phyloP scores from a whole-genome alignment of 2,797 vertebrate species.

The Neopelma chrysocephalum region DNA sequence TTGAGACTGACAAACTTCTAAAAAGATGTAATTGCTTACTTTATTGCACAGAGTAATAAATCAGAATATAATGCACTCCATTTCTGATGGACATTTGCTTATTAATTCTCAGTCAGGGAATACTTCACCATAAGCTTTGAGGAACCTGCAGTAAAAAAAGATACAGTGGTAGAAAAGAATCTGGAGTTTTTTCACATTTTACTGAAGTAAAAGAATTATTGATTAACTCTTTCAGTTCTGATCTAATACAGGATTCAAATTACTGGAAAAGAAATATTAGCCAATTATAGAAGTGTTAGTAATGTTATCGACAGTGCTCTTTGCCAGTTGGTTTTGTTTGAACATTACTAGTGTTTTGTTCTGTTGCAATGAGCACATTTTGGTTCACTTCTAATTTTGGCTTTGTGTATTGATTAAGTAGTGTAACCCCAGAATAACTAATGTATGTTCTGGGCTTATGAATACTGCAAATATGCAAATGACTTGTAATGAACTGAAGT shows the following conservation, averaged over 20 bases:
- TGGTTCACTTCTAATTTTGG: not conserved
- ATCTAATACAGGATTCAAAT: not conserved
- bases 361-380: not conserved
- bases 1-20: not conserved
- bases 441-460: not conserved
- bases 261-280: not conserved
- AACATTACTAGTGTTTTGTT: not conserved
- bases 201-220: not conserved
- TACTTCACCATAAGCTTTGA: not conserved
- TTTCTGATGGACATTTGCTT: not conserved
- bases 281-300: not conserved
- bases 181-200: not conserved
- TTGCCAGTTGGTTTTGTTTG: not conserved
- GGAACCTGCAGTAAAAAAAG: not conserved
- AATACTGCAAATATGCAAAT: not conserved
- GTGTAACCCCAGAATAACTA: not conserved
- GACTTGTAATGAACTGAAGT: not conserved
- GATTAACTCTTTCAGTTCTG: not conserved
- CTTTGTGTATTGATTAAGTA: constrained; percentile 8
- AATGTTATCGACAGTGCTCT: not conserved
- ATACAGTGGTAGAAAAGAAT: not conserved
- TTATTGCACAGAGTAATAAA: not conserved
- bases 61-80: not conserved
- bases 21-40: not conserved
- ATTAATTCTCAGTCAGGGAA: not conserved